Base-by-base conservation (phyloP, 2,888 invertebrate genomes). In the Orchestes rusci region DNA sequence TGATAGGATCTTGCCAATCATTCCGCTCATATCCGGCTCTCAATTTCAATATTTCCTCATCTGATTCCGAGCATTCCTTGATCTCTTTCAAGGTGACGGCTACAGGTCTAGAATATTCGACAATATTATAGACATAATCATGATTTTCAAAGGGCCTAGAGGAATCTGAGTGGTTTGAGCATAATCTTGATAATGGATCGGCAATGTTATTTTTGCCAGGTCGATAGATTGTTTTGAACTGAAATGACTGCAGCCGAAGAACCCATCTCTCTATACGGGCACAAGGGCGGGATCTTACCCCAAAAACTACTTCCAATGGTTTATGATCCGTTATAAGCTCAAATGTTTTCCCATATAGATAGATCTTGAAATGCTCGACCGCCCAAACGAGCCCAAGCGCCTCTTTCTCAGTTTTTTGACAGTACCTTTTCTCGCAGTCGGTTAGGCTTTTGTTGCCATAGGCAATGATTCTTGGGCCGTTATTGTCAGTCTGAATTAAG, bases 371-470 rank as follows among this genome's bases (percentile, higher is more conserved):
- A 31, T 31, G 16, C 28, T 37, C 65, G 63, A 43, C 61, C 44
- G 63, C 66, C 56, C 60, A 70, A 4, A 69, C 57, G 15, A 68
- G 48, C 3, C 62, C 62, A 12, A 68, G 54, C 5, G 63, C 65
- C 52, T 64, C 60, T 30, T 59, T 59, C 51, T 63, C 61, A 3
- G 59, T 59, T n/a, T n/a, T n/a, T 48, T 63, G 61, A 4, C 58
- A 69, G 51, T 64, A 62, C 8, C 55, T 28, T 37, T 46, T 55
- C 35, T 59, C 55, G 16, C 47, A 48, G 5, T 58, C 53, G 4
- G 54, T 46, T 16, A 58, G 32, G 28, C 48, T 59, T 45, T 54
- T 57, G 42, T 54, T 57, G 19, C 53, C 56, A 44, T 49, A 59
- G 16, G 53, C 44, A 18, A 59, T 56, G 13, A 57, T 48, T 39